Base-by-base conservation (phyloP, 92 coral and sea anemone genomes). In the Zoanthus sociatus region DNA sequence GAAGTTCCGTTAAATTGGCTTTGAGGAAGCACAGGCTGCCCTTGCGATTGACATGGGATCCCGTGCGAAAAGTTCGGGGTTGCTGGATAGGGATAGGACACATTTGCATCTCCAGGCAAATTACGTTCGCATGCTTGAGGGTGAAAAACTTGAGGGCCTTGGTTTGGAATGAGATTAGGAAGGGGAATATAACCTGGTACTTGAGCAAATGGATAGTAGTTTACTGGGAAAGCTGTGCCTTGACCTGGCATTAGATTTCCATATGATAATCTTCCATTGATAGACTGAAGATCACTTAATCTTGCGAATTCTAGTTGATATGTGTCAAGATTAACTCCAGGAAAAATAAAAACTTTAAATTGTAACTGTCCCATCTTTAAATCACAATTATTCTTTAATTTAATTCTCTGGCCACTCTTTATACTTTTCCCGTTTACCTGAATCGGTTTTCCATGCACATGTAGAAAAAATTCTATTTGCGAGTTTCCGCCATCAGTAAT, bases 341-440 rank as follows among this genome's bases (percentile, higher is more conserved):
- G 85, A 46, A 66, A 33, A 81, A 81, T 46, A 6, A 46, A 63
- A 81, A 64, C 66, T 47, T 31, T 81, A n/a, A 81, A 81, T 44
- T 81, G 46, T 48, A 66, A 71, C 63, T 81, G 75, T 47, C 85
- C 85, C 44, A 81, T 75, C 46, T 20, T 81, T 17, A 81, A 10
- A 50, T 81, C 85, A 21, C 66, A 74, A 46, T 81, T 81, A 46
- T 5, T 81, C 16, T 81, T 66, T 45, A 81, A 60, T 45, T 50
- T 18, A 4, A 6, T 10, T 9, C 37, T 13, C 11, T 4, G 26
- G 7, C 75, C 75, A 0, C 12, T 81, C 46, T 81, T 67, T 3
- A 64, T 44, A 2, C 21, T 21, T 9, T 64, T 4, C 21, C 30
- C 21, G 58, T 81, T 48, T 12, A 81, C 70, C 14, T 81, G 85